Conservation (phyloP, 2,113 vertebrate genomes). For the Naja naja region DNA sequence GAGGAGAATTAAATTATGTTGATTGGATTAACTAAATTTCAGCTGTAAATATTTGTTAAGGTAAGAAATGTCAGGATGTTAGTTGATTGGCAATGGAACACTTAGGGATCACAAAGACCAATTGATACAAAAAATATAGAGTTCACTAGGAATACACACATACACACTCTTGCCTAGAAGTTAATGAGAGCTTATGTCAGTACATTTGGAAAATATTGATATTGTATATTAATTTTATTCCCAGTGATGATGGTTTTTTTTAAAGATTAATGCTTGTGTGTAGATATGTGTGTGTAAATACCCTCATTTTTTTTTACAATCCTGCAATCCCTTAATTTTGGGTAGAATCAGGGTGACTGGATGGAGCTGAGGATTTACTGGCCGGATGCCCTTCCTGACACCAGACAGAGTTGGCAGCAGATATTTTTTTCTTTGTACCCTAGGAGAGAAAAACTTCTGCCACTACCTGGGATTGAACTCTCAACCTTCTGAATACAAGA, state of each 20-base stretch:
- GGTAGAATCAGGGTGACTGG: neutral
- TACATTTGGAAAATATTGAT: neutral
- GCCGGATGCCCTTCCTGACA: neutral
- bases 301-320: no score
- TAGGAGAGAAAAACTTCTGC: neutral
- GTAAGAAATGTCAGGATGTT: neutral
- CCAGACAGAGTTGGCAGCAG: no score
- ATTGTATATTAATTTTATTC: neutral
- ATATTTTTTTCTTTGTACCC: no score
- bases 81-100: neutral
- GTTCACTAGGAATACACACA: no score
- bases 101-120: neutral
- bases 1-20: neutral
- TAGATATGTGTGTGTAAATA: neutral
- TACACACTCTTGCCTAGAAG: neutral
- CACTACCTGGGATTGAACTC: neutral
- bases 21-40: fast-evolving
- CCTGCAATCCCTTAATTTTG: no score
- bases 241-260: neutral
- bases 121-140: neutral
- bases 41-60: neutral
- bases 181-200: neutral
- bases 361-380: neutral
- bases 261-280: neutral
- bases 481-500: neutral